Evolutionary conservation across 2,888 invertebrate genomes (phyloP).

Genomic region (Atherix ibis): DNA sequence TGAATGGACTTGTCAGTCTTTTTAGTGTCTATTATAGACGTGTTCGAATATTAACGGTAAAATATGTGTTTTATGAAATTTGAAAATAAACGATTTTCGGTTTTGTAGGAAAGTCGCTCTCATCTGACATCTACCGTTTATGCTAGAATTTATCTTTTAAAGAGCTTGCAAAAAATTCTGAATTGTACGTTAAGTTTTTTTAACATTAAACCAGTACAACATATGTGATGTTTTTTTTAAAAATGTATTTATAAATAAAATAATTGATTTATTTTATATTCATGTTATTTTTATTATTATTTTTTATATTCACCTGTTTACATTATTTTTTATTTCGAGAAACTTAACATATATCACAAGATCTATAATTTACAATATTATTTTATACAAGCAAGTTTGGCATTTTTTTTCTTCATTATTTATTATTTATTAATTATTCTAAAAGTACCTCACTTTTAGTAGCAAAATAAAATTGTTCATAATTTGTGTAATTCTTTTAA

Average conservation of each 20-base stretch:
- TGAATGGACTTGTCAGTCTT: constrained; percentile 43
- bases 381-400: constrained; percentile 4
- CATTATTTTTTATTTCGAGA: constrained; percentile 2
- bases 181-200: constrained; percentile 45
- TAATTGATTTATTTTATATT: too few species aligned
- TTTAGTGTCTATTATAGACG: constrained; percentile 63
- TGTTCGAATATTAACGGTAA: constrained; percentile 52
- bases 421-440: too few species aligned
- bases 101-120: constrained; percentile 46
- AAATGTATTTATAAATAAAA: too few species aligned
- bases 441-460: too few species aligned
- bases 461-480: too few species aligned
- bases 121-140: constrained; percentile 51
- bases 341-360: constrained; percentile 5
- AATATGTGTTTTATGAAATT: constrained; percentile 17
- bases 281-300: too few species aligned
- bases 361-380: constrained; percentile 1
- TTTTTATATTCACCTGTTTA: too few species aligned
- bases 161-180: constrained; percentile 45
- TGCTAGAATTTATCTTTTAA: constrained; percentile 53
- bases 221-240: constrained; percentile 39
- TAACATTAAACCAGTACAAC: constrained; percentile 48
- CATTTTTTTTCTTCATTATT: not conserved
- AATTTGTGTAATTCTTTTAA: too few species aligned
- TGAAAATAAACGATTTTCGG: constrained; percentile 13